A percentile compares a stretch with the other conserved stretches of the same genome.
Conservation (phyloP, 92 coral and sea anemone species). For the Parazoanthus darwini region DNA sequence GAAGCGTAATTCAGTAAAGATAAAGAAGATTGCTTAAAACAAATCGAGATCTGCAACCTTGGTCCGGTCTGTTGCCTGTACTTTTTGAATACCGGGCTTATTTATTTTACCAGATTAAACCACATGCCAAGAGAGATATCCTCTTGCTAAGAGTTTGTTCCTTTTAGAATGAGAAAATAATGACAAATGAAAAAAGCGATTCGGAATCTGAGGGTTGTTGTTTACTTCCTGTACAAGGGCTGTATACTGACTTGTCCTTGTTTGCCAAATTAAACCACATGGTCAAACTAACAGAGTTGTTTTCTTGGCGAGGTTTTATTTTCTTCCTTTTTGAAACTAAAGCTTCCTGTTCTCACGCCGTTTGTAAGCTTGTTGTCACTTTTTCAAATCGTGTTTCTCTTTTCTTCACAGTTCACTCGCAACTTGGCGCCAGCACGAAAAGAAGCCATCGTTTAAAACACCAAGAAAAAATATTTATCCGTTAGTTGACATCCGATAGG, state of each 20-base stretch:
- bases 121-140: background rate
- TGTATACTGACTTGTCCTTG: background rate
- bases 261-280: conserved; percentile 18
- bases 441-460: background rate
- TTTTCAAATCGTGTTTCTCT: conserved; percentile 8
- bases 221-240: conserved; percentile 8
- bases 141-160: no score
- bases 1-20: no score
- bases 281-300: background rate
- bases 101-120: background rate
- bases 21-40: no score
- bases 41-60: no score
- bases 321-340: conserved; percentile 12
- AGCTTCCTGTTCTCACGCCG: conserved; percentile 36
- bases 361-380: conserved; percentile 12
- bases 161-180: background rate
- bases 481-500: background rate
- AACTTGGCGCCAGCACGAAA: background rate
- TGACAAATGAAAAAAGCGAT: background rate
- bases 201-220: background rate
- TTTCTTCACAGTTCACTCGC: background rate
- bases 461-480: background rate
- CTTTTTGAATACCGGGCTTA: no score
- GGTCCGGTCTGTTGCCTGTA: no score
- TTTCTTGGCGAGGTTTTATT: background rate